phyloP scores from a whole-genome alignment of 2,888 invertebrate species.

The Arctia plantaginis region DNA sequence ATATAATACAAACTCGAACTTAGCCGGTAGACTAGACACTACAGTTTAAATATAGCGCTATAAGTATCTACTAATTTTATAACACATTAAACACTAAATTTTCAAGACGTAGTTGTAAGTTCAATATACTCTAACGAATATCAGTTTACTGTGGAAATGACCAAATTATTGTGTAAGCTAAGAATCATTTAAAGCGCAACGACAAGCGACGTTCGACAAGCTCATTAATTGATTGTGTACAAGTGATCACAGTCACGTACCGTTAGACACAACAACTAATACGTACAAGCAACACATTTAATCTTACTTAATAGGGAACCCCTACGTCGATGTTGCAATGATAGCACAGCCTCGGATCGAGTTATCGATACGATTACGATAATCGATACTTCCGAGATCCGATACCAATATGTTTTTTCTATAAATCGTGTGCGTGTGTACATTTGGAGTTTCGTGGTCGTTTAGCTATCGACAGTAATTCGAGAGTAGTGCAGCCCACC shows the following conservation, averaged over 20 bases:
- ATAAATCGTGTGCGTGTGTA: conserved; percentile 36
- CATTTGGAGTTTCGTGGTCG: conserved; percentile 24
- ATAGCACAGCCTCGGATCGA: conserved; percentile 13
- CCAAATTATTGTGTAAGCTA: neutral
- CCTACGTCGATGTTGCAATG: conserved; percentile 43
- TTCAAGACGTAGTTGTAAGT: no score
- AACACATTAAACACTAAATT: neutral
- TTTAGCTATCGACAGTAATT: conserved; percentile 43
- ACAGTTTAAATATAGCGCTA: neutral
- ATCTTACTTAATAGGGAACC: conserved; percentile 43
- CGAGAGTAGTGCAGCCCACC: conserved; percentile 41
- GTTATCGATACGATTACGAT: conserved; percentile 36
- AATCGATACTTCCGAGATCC: conserved; percentile 56
- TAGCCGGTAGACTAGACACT: neutral
- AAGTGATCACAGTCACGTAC: neutral
- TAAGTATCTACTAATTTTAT: neutral
- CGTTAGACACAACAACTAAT: conserved; percentile 22
- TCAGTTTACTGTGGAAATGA: neutral
- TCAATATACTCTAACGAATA: neutral
- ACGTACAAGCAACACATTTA: conserved; percentile 24
- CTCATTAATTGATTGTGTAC: conserved; percentile 20
- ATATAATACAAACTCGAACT: no score
- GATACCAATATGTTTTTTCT: conserved; percentile 43
- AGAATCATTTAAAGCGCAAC: neutral
- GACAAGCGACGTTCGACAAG: neutral